Evolutionary conservation across 2,888 invertebrate genomes (phyloP).

Genomic region (Noctuana brunneofusca): DNA sequence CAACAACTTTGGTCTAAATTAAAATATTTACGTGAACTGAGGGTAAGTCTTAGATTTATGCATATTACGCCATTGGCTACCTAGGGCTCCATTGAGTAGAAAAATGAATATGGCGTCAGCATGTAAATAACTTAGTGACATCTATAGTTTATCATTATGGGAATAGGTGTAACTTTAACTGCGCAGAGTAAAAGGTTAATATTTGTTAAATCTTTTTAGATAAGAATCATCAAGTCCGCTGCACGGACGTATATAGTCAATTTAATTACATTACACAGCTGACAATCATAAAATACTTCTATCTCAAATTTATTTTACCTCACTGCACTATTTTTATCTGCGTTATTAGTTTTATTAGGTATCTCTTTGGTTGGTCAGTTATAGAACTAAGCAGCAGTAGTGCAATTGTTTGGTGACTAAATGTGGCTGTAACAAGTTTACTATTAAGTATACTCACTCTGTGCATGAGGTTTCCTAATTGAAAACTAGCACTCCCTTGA

Average conservation of each 20-base stretch:
- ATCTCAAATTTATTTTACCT: constrained; percentile 10
- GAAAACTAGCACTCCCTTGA: constrained; percentile 37
- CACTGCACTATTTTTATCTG: constrained; percentile 18
- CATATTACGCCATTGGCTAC: constrained; percentile 48
- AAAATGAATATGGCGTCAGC: constrained; percentile 80
- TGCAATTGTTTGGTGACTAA: neutral
- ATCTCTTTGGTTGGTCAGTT: neutral
- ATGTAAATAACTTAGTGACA: constrained; percentile 77
- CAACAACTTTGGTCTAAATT: constrained; percentile 85
- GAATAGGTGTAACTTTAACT: constrained; percentile 31
- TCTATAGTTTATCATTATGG: constrained; percentile 50
- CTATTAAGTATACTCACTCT: constrained; percentile 22
- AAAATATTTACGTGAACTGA: constrained; percentile 77
- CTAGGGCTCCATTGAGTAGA: constrained; percentile 69
- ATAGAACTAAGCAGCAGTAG: neutral
- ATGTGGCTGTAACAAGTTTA: constrained; percentile 12
- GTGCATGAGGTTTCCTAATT: constrained; percentile 43
- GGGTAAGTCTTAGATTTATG: constrained; percentile 67
- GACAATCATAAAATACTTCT: constrained; percentile 30
- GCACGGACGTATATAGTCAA: constrained; percentile 5
- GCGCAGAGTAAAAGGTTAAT: neutral
- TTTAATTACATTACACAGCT: constrained; percentile 41
- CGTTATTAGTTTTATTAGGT: constrained; percentile 10
- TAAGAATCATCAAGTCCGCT: neutral
- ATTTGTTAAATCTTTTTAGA: neutral